Evolutionary conservation across 2,888 invertebrate genomes (phyloP), one percentile per base, ranked within the genome.

Genomic region (Ischnus inquisitorius): DNA sequence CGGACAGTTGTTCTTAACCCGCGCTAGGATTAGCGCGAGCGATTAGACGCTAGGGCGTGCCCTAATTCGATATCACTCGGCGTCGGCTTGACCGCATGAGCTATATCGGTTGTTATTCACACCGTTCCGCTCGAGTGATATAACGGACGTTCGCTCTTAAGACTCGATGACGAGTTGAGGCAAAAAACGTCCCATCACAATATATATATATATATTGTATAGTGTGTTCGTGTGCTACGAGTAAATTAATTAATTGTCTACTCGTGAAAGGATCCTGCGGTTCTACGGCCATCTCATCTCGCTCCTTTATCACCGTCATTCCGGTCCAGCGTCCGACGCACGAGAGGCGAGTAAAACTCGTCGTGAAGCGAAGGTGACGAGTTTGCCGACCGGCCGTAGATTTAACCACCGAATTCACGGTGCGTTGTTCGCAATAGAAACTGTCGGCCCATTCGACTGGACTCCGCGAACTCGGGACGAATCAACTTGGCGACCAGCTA

Each of bases 231-330:
- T 72, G 82, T 77, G 82, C 82, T 78, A 62, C 22, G 10, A 34
- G 82, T 68, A 64, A 79, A 85, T 84, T 85, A 83, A 85, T 85
- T 83, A 82, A 85, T 84, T 77, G 84, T 69, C 64, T 68, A 6
- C 51, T 75, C 75, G 75, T 75, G 65, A 34, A 74, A 71, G 51
- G 67, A 62, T 28, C 25, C 54, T 43, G 25, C 64, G 72, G 62
- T 65, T 65, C 39, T 28, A 3, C 65, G 54, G 16, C 16, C 10
- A 25, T 46, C 39, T 65, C 62, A n/a, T 80, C 19, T 39, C 22
- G 14, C 39, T 62, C 19, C 22, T n/a, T 14, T 19, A 39, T 60
- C 22, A 10, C 65, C 41, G 41, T 78, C 22, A 41, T 48, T 65
- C 51, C 22, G 25, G 14, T 25, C 46, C 71, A 39, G 57, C 51